Evolutionary conservation across 1,140 invertebrate genomes (phyloP), one percentile per base, ranked within the genome.

Genomic region (Neodiprion fabricii): DNA sequence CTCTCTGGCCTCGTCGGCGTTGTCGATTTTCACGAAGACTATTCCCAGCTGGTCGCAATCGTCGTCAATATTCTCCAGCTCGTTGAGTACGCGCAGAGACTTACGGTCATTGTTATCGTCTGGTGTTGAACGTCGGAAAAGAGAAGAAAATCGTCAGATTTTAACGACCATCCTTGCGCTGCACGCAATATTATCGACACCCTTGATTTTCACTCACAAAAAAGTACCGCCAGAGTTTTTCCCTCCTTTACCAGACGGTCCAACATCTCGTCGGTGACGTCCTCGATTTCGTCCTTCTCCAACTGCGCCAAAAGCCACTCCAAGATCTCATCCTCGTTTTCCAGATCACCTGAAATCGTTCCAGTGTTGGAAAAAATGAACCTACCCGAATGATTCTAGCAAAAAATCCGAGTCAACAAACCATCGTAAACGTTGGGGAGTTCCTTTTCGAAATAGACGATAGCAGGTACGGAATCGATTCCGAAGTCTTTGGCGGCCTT

Each of bases 51-150:
- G 89, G 87, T 98, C 96, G 87, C 95, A 97, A 89, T 98, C 96
- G 87, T 98, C 96, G 83, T 98, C 96, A 84, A 98, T 98, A 84
- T 97, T 97, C 89, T 98, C 97, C 77, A 98, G 86, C 89, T 98
- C 96, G 81, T 93, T 94, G 66, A 98, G 89, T 67, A 96, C 95
- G 84, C 93, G 92, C 83, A 95, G 92, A 48, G 95, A 97, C 88
- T 96, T 96, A 73, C 94, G 92, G 83, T 97, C 95, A 82, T 97
- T 96, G 83, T 96, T 96, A 84, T 97, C 95, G 91, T 97, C 96
- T 97, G 81, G 50, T 61, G 71, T 61, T 70, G 53, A 67, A 28
- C 61, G 65, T 28, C 50, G 50, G 28, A 70, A 3, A n/a, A 74
- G 68, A 65, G 50, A 61, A 10, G 67, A 12, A 69, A 74, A 53